Evolutionary conservation across 2,888 invertebrate genomes (phyloP), one percentile per base, ranked within the genome.

Genomic region (Nephrotoma guestfalica): DNA sequence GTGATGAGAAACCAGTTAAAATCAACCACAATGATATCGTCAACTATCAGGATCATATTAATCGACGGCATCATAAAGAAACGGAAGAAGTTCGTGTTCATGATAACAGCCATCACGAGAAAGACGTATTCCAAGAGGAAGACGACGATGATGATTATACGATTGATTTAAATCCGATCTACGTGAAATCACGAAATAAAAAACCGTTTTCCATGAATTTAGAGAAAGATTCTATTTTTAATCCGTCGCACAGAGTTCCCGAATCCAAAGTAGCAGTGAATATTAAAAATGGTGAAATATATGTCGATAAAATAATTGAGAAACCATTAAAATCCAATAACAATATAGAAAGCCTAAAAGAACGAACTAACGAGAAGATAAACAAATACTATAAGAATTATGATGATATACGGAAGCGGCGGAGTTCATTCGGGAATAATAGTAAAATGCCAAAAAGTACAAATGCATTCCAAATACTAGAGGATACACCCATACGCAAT

Each of bases 351-450:
- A 71, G 30, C 2, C 71, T 71, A 13, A 71, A 71, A 30, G 71
- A 71, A 71, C 18, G 7, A 30, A 90, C 90, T 0, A 90, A 91
- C 87, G 89, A 89, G 51, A 89, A 89, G 4, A 43, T 91, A 5
- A 88, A 89, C 4, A 90, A 90, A n/a, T 91, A 91, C 87, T 88
- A 91, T 1, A 89, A 89, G 86, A 90, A 91, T 88, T 91, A 91
- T 86, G 90, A 91, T 0, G 91, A 91, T 87, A 86, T 91, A 85
- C n/a, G 85, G 13, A 47, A n/a, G 40, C 30, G 40, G 13, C 86
- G 86, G 7, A 43, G 89, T 0, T 89, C 9, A 30, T 3, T 30
- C 11, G 71, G 71, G 9, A 71, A 71, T 6, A 71, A 30, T 30
- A 30, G 9, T 4, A 71, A 30, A n/a, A 71, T 30, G 30, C n/a